Percentiles rank a stretch among this genome's conserved stretches.
Conservation (phyloP, 2,797 vertebrate species). For the Enteromius treurensis region DNA sequence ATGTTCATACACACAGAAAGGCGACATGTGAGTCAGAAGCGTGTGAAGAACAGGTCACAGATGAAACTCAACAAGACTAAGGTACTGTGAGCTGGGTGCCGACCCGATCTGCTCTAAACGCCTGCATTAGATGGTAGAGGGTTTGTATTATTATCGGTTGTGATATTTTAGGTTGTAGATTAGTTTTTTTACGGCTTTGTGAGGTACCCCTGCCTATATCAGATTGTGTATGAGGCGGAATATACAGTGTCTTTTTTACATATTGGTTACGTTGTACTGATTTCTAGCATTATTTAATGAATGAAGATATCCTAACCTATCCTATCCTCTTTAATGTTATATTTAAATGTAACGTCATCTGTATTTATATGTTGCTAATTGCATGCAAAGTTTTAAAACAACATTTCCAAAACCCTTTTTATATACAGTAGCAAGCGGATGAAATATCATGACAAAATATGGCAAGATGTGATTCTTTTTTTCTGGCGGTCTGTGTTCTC, state of each 20-base stretch:
- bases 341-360: neutral
- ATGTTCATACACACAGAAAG: constrained; percentile 62
- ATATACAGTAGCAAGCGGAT: neutral
- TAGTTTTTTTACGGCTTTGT: neutral
- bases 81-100: constrained; percentile 59
- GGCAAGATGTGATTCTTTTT: neutral
- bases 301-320: neutral
- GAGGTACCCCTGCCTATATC: neutral
- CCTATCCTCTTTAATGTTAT: neutral
- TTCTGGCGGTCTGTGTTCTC: neutral
- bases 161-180: constrained; percentile 6
- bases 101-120: neutral
- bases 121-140: neutral
- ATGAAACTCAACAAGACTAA: constrained; percentile 80
- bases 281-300: neutral
- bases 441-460: neutral
- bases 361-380: neutral
- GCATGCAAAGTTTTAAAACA: neutral
- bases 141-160: neutral
- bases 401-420: neutral
- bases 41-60: constrained; percentile 62
- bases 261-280: neutral
- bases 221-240: neutral
- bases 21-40: constrained; percentile 67
- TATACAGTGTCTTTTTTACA: neutral